These are phyloP conservation scores for Semaprochilodus insignis DNA, from an alignment of 2,797 vertebrate species.

Conservation along the genomic window DNA sequence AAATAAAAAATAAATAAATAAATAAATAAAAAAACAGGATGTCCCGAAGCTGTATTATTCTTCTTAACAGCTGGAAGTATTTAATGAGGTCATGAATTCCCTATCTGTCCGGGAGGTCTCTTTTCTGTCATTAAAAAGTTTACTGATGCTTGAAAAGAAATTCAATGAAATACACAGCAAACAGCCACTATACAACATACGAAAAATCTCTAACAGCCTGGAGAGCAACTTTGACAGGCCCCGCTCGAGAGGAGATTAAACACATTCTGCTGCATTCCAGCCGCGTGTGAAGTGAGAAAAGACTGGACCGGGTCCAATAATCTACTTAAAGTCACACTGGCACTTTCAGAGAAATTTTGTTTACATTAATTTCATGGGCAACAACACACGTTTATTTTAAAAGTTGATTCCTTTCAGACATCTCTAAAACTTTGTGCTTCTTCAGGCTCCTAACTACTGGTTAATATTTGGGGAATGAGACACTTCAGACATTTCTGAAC, in stretches of 20 bases:
- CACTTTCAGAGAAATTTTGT: neutral
- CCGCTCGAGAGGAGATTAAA: slow-evolving; percentile 33
- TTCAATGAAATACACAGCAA: neutral
- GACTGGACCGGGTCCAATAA: slow-evolving; percentile 22
- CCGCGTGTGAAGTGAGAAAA: neutral
- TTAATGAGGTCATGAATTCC: neutral
- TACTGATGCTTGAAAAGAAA: neutral
- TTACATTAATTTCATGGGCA: neutral
- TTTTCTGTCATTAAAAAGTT: slow-evolving; percentile 6
- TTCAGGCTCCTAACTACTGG: neutral
- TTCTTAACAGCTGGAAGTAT: slow-evolving; percentile 1
- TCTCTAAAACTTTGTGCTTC: neutral
- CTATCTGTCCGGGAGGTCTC: neutral
- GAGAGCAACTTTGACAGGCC: slow-evolving; percentile 4
- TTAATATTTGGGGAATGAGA: neutral
- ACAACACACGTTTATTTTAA: too few relatives aligned
- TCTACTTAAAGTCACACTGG: slow-evolving; percentile 14
- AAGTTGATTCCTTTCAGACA: too few relatives aligned
- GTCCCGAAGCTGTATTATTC: slow-evolving; percentile 46
- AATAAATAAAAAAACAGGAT: slow-evolving; percentile 56
- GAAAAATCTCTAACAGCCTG: neutral
- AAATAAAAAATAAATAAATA: too few relatives aligned
- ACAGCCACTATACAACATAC: neutral
- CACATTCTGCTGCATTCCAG: slow-evolving; percentile 39
- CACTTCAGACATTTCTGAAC: neutral